Conservation (phyloP, 2,888 invertebrate genomes). For the Andrena marginata region DNA sequence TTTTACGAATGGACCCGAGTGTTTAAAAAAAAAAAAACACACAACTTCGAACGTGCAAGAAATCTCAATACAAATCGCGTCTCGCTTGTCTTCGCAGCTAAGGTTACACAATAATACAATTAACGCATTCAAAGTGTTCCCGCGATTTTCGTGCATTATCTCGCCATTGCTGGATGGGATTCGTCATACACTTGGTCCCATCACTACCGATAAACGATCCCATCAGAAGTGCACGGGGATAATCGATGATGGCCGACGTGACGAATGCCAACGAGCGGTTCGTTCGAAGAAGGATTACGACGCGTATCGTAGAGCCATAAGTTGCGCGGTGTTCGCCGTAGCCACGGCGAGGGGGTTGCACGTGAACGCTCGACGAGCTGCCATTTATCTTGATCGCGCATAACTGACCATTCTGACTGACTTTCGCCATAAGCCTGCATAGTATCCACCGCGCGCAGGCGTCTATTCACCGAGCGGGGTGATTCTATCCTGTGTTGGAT, state of each 20-base stretch:
- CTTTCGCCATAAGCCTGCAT: conserved; percentile 40
- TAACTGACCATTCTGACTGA: conserved; percentile 56
- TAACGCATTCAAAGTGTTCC: too few species aligned
- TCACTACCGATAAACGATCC: conserved; percentile 41
- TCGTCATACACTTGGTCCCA: background rate
- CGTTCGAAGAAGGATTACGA: conserved; percentile 7
- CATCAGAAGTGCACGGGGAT: conserved; percentile 18
- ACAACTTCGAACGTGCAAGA: too few species aligned
- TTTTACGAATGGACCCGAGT: too few species aligned
- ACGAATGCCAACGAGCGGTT: conserved; percentile 40
- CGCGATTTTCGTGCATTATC: background rate
- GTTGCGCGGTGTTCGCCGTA: conserved; percentile 18
- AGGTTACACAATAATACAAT: too few species aligned
- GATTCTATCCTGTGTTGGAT: conserved; percentile 50
- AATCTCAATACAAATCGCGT: too few species aligned
- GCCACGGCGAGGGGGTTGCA: conserved; percentile 23
- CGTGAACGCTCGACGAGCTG: conserved; percentile 17
- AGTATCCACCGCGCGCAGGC: conserved; percentile 34
- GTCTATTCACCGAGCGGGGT: conserved; percentile 36
- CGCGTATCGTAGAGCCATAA: conserved; percentile 43
- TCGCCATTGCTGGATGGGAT: background rate
- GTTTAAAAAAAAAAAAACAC: too few species aligned
- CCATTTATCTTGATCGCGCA: conserved; percentile 63
- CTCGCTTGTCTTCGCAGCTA: too few species aligned
- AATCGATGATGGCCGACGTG: conserved; percentile 44